A percentile compares a stretch with the other conserved stretches of the same genome.
Evolutionary conservation across 2,888 invertebrate species (phyloP).

Genomic region (Sinhomidia bicolor): DNA sequence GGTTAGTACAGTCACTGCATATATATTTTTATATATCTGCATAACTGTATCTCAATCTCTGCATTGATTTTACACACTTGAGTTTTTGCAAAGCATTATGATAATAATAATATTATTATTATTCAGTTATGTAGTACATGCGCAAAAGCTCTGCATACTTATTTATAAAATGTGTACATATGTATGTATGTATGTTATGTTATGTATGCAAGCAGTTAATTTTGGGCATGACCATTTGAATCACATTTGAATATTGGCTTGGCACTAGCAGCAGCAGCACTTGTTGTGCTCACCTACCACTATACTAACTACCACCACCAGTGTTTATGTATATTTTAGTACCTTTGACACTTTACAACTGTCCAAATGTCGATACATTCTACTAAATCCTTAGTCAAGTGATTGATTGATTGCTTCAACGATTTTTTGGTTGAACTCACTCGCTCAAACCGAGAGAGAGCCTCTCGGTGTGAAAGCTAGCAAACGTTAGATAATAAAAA

Average conservation of each 20-base stretch:
- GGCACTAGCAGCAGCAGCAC: too few relatives aligned
- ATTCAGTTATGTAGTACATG: neutral
- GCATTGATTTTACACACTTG: neutral
- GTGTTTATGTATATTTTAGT: neutral
- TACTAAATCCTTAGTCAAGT: neutral
- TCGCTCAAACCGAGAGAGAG: too few relatives aligned
- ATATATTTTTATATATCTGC: neutral
- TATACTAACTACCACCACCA: too few relatives aligned
- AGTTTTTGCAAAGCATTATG: neutral
- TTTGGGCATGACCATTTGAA: neutral
- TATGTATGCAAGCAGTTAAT: neutral
- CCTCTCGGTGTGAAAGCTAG: too few relatives aligned
- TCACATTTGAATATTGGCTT: neutral
- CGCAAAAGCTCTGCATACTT: too few relatives aligned
- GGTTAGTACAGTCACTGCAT: neutral
- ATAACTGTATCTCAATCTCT: neutral
- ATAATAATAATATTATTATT: too few relatives aligned
- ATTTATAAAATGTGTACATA: too few relatives aligned
- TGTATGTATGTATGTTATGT: too few relatives aligned
- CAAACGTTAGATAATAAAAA: conserved; percentile 42
- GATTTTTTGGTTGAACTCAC: neutral
- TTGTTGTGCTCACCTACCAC: neutral
- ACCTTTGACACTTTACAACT: conserved; percentile 23
- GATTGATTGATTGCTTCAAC: conserved; percentile 63
- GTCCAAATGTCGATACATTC: neutral